phyloP scores from a whole-genome alignment of 2,888 invertebrate species.

The Cynaeus angustus region DNA sequence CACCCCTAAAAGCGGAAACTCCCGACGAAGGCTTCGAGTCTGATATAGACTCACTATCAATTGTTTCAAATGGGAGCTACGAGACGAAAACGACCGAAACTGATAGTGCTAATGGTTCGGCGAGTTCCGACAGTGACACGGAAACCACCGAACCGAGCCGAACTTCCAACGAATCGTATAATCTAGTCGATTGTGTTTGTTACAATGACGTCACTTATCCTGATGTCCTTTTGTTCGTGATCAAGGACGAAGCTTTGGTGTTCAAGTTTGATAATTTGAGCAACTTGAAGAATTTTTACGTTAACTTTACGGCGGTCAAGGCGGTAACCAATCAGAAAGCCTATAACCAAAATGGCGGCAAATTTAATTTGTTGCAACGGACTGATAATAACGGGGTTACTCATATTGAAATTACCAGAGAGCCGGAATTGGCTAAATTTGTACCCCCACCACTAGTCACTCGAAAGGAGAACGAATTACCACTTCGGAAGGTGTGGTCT shows the following conservation, averaged over 20 bases:
- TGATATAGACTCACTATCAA: conserved; percentile 70
- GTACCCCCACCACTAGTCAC: conserved; percentile 57
- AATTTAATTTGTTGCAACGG: conserved; percentile 71
- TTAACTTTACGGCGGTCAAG: conserved; percentile 69
- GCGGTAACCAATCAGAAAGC: conserved; percentile 69
- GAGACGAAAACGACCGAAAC: conserved; percentile 64
- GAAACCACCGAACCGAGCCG: conserved; percentile 53
- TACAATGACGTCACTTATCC: conserved; percentile 70
- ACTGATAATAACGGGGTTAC: conserved; percentile 73
- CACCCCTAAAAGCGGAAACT: conserved; percentile 54
- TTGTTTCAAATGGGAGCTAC: conserved; percentile 69
- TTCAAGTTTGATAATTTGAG: conserved; percentile 67
- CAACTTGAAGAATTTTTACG: conserved; percentile 65
- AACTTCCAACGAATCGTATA: conserved; percentile 62
- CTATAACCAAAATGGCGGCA: conserved; percentile 61
- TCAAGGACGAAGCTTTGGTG: conserved; percentile 68
- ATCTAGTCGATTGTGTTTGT: conserved; percentile 70
- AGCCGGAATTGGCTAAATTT: conserved; percentile 55
- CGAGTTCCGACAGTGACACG: conserved; percentile 68
- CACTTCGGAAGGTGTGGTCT: conserved; percentile 69
- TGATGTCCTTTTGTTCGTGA: conserved; percentile 69
- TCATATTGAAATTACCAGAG: conserved; percentile 71
- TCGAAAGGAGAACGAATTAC: conserved; percentile 49
- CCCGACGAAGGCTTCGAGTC: conserved; percentile 73
- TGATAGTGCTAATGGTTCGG: conserved; percentile 71